A percentile compares a stretch with the other conserved stretches of the same genome.
These are phyloP conservation scores for Phalacrocorax aristotelis DNA, from an alignment of 2,113 vertebrate genomes.

Conservation along the genomic window DNA sequence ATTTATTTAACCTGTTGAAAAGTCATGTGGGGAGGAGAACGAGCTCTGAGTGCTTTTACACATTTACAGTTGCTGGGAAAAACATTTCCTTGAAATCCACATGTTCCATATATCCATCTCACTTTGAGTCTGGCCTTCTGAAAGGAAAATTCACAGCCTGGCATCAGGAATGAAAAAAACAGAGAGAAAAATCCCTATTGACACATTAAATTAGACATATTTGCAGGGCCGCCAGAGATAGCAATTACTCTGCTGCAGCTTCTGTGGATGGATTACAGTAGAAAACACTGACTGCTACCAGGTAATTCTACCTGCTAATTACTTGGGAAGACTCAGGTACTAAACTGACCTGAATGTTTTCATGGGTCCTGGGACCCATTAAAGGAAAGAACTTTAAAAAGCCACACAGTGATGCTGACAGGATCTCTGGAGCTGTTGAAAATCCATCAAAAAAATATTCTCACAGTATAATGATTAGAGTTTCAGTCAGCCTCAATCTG, in stretches of 20 bases:
- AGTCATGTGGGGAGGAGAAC: neutral
- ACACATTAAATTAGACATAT: slow-evolving; percentile 73
- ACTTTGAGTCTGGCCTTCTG: slow-evolving; percentile 52
- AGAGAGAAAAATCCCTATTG: slow-evolving; percentile 70
- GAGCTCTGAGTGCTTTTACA: slow-evolving; percentile 57
- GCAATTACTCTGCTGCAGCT: slow-evolving; percentile 52
- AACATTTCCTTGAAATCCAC: slow-evolving; percentile 56
- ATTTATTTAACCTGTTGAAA: slow-evolving; percentile 48
- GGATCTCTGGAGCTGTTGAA: slow-evolving; percentile 65
- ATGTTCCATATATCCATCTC: slow-evolving; percentile 60
- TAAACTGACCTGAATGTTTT: slow-evolving; percentile 71
- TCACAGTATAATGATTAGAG: slow-evolving; percentile 59
- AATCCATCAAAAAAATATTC: slow-evolving; percentile 71
- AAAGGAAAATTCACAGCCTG: slow-evolving; percentile 61
- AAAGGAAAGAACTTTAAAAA: slow-evolving; percentile 60
- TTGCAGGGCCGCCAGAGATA: slow-evolving; percentile 56
- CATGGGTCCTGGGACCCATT: slow-evolving; percentile 64
- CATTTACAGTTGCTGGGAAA: slow-evolving; percentile 20
- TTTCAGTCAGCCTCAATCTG: slow-evolving; percentile 45
- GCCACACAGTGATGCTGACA: slow-evolving; percentile 51
- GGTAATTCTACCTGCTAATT: slow-evolving; percentile 75
- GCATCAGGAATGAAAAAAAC: slow-evolving; percentile 55
- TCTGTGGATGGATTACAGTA: slow-evolving; percentile 47
- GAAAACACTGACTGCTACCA: slow-evolving; percentile 65
- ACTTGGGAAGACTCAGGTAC: slow-evolving; percentile 66